Evolutionary conservation across 2,113 vertebrate genomes (phyloP).

Genomic region (Rhea pennata): DNA sequence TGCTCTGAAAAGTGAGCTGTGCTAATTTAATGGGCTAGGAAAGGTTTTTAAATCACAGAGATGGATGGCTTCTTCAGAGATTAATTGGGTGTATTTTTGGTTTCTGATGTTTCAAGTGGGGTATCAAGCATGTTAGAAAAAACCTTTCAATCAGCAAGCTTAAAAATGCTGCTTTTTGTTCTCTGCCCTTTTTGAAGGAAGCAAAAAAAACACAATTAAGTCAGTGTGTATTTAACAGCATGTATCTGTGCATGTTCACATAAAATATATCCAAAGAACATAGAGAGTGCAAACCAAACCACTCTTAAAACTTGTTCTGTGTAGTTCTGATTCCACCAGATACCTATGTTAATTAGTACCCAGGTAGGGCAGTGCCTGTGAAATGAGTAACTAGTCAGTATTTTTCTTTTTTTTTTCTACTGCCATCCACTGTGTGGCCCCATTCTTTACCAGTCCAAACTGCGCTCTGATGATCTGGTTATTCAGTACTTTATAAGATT

Average conservation of each 20-base stretch:
- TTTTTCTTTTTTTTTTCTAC: not conserved
- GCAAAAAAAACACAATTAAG: not conserved
- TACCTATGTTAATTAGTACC: not conserved
- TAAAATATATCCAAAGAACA: not conserved
- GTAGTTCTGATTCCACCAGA: not conserved
- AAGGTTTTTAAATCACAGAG: not conserved
- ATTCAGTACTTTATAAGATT: not conserved
- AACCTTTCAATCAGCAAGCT: not conserved
- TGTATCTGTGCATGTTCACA: rapidly evolving
- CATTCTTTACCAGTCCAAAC: not conserved
- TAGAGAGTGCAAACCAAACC: not conserved
- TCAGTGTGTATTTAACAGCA: not conserved
- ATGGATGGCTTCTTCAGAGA: not conserved
- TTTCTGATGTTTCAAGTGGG: not conserved
- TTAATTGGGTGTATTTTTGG: not conserved
- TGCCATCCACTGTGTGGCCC: rapidly evolving
- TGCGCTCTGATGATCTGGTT: not conserved
- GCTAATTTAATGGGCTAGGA: not conserved
- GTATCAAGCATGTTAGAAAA: not conserved
- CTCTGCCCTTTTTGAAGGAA: not conserved
- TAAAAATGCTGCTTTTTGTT: not conserved
- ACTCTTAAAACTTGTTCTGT: not conserved
- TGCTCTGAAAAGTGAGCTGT: not conserved
- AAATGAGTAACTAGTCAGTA: not conserved
- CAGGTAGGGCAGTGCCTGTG: not conserved